Base-by-base conservation (phyloP, 2,888 invertebrate genomes). In the Heteromyza rotundicornis region DNA sequence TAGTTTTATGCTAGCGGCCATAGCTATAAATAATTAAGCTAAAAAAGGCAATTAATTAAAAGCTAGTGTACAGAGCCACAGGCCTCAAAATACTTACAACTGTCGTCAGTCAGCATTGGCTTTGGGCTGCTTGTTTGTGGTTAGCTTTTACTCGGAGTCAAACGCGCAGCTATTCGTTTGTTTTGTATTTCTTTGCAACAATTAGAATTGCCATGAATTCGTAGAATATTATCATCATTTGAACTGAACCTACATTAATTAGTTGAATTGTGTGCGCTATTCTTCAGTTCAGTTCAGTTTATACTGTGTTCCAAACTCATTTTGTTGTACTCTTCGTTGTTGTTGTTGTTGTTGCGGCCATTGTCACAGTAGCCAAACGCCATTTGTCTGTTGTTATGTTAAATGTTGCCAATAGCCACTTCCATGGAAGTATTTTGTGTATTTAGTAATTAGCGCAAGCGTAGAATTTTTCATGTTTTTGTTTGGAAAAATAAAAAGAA, bases 41-140 rank as follows among this genome's bases (percentile, higher is more conserved):
- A 69, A 76, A 77, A 76, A 77, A 78, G 77, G 77, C 71, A 76
- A 76, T 78, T 78, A 77, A 76, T 78, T 78, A 74, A 72, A 76
- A 74, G 73, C 74, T 70, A 70, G 76, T 72, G 69, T 49, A 49
- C 10, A 22, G 7, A 23, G 55, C 55, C 20, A 19, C 35, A 40
- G 62, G 60, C 63, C 59, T 66, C 19, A 27, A 27, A 27, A 27
- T 7, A 27, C 10, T 27, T 10, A 27, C 27, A 27, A 27, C 10
- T 27, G 5, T 27, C 10, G 27, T 27, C 7, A 10, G 10, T 10
- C 27, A 10, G 10, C 27, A 27, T 10, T 27, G n/a, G 27, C 27
- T 27, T 27, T 27, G 27, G 7, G 5, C 27, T 5, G 5, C 47
- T 19, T 19, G 47, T 20, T 17, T 47, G 47, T 47, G 7, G 20